Percentiles rank a stretch among this genome's conserved stretches.
Evolutionary conservation across 1,140 invertebrate species (phyloP).

Genomic region (Bombus waltoni): DNA sequence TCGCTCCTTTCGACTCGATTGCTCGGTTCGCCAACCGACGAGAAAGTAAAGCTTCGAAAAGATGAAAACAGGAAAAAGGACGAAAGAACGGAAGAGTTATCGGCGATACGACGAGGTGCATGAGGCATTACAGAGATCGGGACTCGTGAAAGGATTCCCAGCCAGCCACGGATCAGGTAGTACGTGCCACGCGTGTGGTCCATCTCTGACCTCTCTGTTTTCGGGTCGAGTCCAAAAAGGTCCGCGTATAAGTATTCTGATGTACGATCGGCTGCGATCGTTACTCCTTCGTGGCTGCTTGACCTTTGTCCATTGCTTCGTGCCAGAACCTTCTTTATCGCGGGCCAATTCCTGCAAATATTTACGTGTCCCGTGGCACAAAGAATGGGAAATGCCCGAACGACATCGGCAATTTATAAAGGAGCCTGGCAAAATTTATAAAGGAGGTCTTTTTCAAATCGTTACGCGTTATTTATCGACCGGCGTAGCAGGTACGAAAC

Average conservation of each 20-base stretch:
- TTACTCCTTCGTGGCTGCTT: slow-evolving; percentile 50
- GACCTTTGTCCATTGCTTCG: slow-evolving; percentile 33
- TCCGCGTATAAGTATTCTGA: slow-evolving; percentile 57
- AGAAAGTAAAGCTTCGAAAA: neutral
- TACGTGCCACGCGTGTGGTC: slow-evolving; percentile 63
- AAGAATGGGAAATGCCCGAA: slow-evolving; percentile 56
- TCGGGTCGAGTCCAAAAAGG: slow-evolving; percentile 39
- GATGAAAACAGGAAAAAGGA: neutral
- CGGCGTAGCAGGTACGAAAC: slow-evolving; percentile 20
- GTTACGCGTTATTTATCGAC: slow-evolving; percentile 21
- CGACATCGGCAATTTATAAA: slow-evolving; percentile 59
- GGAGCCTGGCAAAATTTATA: slow-evolving; percentile 52
- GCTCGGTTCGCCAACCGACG: too few relatives aligned
- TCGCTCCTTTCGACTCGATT: too few relatives aligned
- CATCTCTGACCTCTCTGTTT: slow-evolving; percentile 53
- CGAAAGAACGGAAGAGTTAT: neutral
- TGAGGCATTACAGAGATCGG: neutral
- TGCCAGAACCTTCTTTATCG: slow-evolving; percentile 45
- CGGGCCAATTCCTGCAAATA: slow-evolving; percentile 51
- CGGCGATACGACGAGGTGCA: too few relatives aligned
- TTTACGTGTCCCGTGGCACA: slow-evolving; percentile 49
- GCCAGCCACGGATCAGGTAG: slow-evolving; percentile 17
- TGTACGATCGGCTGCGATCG: slow-evolving; percentile 54
- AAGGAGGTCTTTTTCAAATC: slow-evolving; percentile 42
- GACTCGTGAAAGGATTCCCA: neutral